Conservation (phyloP, 2,888 invertebrate genomes). For the Choristoneura rosaceana region DNA sequence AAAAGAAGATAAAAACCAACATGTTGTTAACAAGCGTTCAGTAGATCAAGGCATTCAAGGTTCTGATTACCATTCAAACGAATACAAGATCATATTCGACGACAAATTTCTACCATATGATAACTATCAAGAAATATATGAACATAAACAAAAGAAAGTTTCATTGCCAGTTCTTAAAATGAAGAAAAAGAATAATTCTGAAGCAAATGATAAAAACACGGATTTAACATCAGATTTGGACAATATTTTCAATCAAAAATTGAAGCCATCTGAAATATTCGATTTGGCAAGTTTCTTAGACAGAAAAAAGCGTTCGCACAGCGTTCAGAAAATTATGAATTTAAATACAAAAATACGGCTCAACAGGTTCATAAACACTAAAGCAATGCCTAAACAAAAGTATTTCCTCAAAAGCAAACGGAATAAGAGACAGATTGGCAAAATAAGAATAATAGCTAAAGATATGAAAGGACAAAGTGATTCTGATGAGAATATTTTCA, state of each 20-base stretch:
- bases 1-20: neutral
- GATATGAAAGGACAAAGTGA: conserved; percentile 43
- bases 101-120: conserved; percentile 55
- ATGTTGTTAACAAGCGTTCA: conserved; percentile 36
- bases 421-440: conserved; percentile 67
- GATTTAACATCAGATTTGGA: conserved; percentile 38
- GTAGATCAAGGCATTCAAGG: conserved; percentile 49
- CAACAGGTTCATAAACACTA: conserved; percentile 64
- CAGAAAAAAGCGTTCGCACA: conserved; percentile 62
- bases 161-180: neutral
- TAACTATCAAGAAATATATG: conserved; percentile 59
- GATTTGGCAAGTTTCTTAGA: conserved; percentile 57
- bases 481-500: conserved; percentile 65
- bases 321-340: conserved; percentile 59
- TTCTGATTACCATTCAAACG: conserved; percentile 59
- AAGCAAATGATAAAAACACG: conserved; percentile 15
- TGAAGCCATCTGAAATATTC: conserved; percentile 66
- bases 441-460: conserved; percentile 58
- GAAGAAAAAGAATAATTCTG: neutral
- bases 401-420: conserved; percentile 65
- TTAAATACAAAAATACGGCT: conserved; percentile 62
- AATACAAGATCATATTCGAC: conserved; percentile 58
- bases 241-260: conserved; percentile 56
- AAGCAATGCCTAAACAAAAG: conserved; percentile 57
- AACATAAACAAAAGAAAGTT: conserved; percentile 44